Conservation (phyloP, 2,113 vertebrate genomes). For the Tragelaphus strepsiceros region DNA sequence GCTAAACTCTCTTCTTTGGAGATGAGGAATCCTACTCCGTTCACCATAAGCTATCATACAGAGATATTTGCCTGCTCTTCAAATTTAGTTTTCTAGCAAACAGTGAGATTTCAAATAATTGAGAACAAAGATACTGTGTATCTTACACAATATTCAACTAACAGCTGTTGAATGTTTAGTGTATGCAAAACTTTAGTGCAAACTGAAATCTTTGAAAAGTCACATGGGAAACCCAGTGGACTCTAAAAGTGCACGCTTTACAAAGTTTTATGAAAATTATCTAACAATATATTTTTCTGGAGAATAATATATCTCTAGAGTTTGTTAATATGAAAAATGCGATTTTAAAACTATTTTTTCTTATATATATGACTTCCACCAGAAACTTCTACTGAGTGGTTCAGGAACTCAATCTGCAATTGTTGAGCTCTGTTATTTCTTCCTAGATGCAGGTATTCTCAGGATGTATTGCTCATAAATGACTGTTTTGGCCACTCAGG, state of each 20-base stretch:
- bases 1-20: not conserved
- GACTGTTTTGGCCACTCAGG: not conserved
- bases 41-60: not conserved
- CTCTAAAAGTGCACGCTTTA: not conserved
- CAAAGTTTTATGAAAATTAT: not conserved
- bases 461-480: not conserved
- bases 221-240: not conserved
- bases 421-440: not conserved
- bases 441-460: not conserved
- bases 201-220: not conserved
- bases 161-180: not conserved
- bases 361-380: not conserved
- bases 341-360: not conserved
- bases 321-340: not conserved
- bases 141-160: not conserved
- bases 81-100: conserved; percentile 13
- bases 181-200: not conserved
- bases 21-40: not conserved
- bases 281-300: not conserved
- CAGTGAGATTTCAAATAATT: not conserved
- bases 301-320: not conserved
- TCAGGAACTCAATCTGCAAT: not conserved
- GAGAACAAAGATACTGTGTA: not conserved
- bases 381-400: not conserved
- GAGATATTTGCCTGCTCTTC: not conserved